A percentile compares a stretch with the other conserved stretches of the same genome.
phyloP scores from a whole-genome alignment of 2,888 invertebrate species.

The Patella depressa region DNA sequence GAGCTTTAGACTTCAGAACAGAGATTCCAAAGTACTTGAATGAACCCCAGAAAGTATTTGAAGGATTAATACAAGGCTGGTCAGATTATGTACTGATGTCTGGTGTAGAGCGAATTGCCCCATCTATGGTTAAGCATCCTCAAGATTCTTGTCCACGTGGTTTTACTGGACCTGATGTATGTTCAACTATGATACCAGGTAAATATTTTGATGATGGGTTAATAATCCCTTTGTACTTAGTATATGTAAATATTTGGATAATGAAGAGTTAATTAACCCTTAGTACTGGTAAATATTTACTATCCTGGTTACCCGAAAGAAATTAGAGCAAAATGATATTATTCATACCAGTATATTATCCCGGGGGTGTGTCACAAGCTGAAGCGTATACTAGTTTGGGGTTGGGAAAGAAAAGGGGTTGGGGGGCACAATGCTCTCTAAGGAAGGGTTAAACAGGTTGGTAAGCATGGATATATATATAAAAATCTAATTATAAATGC shows the following conservation, averaged over 20 bases:
- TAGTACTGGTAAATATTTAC: neutral
- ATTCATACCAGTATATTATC: too few species aligned
- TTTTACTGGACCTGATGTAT: conserved; percentile 19
- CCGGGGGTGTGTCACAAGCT: too few species aligned
- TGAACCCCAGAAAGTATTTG: conserved; percentile 28
- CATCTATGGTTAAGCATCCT: conserved; percentile 16
- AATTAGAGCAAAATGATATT: too few species aligned
- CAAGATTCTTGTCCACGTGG: conserved; percentile 31
- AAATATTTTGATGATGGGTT: neutral
- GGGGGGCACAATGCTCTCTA: too few species aligned
- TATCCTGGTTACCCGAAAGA: neutral
- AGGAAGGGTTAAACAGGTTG: too few species aligned
- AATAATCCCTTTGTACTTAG: neutral
- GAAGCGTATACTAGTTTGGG: too few species aligned
- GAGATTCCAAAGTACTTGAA: conserved; percentile 39
- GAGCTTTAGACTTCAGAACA: conserved; percentile 38
- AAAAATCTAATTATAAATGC: too few species aligned
- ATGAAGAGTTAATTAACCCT: too few species aligned
- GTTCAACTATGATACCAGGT: conserved; percentile 22
- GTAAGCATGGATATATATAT: too few species aligned
- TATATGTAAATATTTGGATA: neutral
- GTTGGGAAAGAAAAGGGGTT: too few species aligned
- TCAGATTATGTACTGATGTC: conserved; percentile 44
- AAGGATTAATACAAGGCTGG: conserved; percentile 28
- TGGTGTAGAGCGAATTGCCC: conserved; percentile 25